Base-by-base conservation (phyloP, 2,113 vertebrate species). In the Mormyrus lacerda region DNA sequence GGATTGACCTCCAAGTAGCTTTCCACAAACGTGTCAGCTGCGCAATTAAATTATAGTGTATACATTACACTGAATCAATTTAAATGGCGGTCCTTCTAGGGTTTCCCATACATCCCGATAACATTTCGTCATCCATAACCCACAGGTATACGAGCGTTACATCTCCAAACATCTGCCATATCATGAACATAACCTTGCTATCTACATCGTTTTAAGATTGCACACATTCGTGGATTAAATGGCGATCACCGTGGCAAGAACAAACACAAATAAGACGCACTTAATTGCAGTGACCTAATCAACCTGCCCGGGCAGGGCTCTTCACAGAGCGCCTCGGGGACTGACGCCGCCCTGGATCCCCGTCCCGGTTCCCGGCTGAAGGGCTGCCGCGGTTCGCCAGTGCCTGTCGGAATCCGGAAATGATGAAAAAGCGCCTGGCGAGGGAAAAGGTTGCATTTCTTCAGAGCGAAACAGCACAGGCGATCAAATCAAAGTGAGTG, bases 371-470 rank as follows among this genome's bases (percentile, higher is more conserved):
- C 73, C 73, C 73, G 15, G 73, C 31, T 65, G 61, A 27, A 69
- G 27, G n/a, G 27, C 27, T 69, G 27, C 61, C 9, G 27, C 61
- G 10, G n/a, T 69, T 69, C n/a, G n/a, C 61, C 1, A 31, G 1
- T 42, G n/a, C 9, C 31, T 39, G 35, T 79, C 35, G 93, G 92
- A 93, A 96, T 97, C 97, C 97, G 97, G 97, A 98, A 96, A 94
- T 97, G 97, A 97, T 97, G 97, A 95, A 96, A 92, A 95, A 93
- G 35, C 90, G 94, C 92, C 92, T 93, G 19, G 91, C 93, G 90
- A 92, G 84, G 89, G 50, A 89, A 21, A 69, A 47, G 82, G 84
- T 6, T 88, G 91, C 88, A 92, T 89, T 87, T 93, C 69, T 90
- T 35, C 65, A 89, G 89, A 53, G 48, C 50, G 44, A 88, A 27